phyloP scores from a whole-genome alignment of 2,113 vertebrate genomes.

The Rostratula benghalensis region DNA sequence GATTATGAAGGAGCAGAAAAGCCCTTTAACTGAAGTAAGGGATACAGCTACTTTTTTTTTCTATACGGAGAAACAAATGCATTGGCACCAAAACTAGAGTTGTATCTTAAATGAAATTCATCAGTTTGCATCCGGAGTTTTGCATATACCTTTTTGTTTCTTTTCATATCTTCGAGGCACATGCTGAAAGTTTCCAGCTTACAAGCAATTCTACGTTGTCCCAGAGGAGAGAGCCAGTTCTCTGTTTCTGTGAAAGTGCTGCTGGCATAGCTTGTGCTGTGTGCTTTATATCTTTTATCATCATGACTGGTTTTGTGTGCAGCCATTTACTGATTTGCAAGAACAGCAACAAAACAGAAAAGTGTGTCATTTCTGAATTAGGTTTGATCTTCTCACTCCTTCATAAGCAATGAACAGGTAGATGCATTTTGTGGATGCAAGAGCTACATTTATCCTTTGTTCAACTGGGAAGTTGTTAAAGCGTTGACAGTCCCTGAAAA shows the following conservation, averaged over 20 bases:
- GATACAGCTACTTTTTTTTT: background rate
- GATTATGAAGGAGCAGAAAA: background rate
- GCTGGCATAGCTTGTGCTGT: background rate
- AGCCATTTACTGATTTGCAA: background rate
- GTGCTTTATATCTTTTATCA: background rate
- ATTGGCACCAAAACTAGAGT: background rate
- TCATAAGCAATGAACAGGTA: background rate
- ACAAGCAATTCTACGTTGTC: background rate
- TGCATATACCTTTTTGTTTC: background rate
- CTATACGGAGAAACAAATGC: background rate
- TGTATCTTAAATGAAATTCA: background rate
- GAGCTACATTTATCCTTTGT: background rate
- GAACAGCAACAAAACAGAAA: background rate
- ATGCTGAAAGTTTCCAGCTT: background rate
- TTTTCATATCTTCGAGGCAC: background rate
- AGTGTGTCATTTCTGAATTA: background rate
- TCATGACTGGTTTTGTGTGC: background rate
- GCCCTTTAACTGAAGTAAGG: background rate
- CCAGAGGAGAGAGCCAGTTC: background rate
- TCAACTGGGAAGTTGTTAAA: background rate
- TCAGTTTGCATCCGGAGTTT: background rate
- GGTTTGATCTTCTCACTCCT: background rate
- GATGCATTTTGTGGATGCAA: background rate
- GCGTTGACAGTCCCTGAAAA: background rate
- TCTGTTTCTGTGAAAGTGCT: background rate